These are phyloP conservation scores for Drosophila rellima DNA, from an alignment of 2,888 invertebrate species.

Conservation along the genomic window DNA sequence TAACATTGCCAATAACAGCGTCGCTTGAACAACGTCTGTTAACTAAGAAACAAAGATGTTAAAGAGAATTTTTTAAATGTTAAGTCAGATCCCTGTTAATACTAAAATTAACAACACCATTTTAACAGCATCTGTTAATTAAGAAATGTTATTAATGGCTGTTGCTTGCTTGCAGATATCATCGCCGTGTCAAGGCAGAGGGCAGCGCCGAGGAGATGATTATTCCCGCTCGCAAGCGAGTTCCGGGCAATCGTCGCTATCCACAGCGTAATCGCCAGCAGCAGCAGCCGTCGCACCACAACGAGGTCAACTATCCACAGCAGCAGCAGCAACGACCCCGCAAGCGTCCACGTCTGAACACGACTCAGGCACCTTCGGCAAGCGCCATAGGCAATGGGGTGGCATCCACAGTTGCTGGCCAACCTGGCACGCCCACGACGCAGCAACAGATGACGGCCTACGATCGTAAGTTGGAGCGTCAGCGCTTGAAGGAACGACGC, in stretches of 20 bases:
- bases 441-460: slow-evolving; percentile 66
- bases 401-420: slow-evolving; percentile 12
- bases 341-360: slow-evolving; percentile 49
- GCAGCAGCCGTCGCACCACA: slow-evolving; percentile 46
- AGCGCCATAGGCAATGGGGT: slow-evolving; percentile 61
- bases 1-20: background rate
- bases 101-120: background rate
- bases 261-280: slow-evolving; percentile 39
- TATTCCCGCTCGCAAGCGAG: slow-evolving; percentile 58
- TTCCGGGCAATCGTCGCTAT: slow-evolving; percentile 39
- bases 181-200: slow-evolving; percentile 80
- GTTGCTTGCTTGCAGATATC: slow-evolving; percentile 59
- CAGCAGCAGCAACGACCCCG: slow-evolving; percentile 53
- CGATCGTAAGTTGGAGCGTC: slow-evolving; percentile 76
- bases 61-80: background rate
- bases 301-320: slow-evolving; percentile 71
- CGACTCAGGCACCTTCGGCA: slow-evolving; percentile 32
- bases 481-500: slow-evolving; percentile 74
- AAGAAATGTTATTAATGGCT: slow-evolving; percentile 10
- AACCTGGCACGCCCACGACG: slow-evolving; percentile 15
- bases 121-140: background rate
- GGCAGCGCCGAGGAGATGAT: slow-evolving; percentile 81
- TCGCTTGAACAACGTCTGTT: background rate
- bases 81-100: background rate
- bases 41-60: background rate